Percentiles rank a stretch among this genome's conserved stretches.
These are phyloP conservation scores for Drosophila nasuta DNA, from an alignment of 1,140 invertebrate genomes.

Conservation along the genomic window DNA sequence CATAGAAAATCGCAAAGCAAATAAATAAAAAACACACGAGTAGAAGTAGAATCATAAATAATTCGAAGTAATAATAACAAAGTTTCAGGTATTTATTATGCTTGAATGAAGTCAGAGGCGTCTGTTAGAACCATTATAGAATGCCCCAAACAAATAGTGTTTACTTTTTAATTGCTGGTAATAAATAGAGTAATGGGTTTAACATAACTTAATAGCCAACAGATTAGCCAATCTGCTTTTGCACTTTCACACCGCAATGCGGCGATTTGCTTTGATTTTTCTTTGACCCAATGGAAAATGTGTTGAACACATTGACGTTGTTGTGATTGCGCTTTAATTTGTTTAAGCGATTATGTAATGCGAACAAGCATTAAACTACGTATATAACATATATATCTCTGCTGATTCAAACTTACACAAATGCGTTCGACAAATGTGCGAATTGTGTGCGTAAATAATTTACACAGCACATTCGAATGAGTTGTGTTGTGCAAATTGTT, in stretches of 20 bases:
- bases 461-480: constrained; percentile 46
- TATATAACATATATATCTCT: neutral
- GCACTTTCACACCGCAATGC: constrained; percentile 6
- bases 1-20: constrained; percentile 5
- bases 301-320: constrained; percentile 44
- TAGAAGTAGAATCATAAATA: constrained; percentile 13
- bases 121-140: neutral
- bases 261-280: constrained; percentile 1
- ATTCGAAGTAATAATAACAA: constrained; percentile 8
- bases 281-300: constrained; percentile 45
- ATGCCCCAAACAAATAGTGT: neutral
- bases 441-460: constrained; percentile 72
- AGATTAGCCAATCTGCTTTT: neutral
- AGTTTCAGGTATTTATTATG: constrained; percentile 6
- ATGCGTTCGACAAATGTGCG: constrained; percentile 55
- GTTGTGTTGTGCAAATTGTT: constrained; percentile 40
- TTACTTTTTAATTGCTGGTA: neutral
- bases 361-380: constrained; percentile 4
- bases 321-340: constrained; percentile 29
- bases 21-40: constrained; percentile 24
- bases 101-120: neutral
- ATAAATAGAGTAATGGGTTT: neutral
- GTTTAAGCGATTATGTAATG: constrained; percentile 11
- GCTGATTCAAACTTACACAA: constrained; percentile 8
- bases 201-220: neutral